phyloP scores from a whole-genome alignment of 2,888 invertebrate genomes.

The Agrotis exclamationis region DNA sequence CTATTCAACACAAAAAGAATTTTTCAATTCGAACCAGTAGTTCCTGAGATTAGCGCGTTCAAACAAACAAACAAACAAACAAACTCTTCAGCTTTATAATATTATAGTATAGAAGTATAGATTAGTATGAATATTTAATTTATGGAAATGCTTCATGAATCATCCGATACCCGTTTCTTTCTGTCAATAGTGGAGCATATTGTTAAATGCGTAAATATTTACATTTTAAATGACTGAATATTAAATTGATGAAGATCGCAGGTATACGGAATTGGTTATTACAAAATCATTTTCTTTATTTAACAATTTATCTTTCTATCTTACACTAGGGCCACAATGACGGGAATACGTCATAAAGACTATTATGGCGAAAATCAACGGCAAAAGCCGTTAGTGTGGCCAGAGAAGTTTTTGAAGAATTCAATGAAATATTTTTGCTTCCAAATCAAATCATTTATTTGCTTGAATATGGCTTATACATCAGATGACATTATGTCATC shows the following conservation, averaged over 20 bases:
- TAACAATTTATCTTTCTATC: background rate
- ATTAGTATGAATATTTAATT: background rate
- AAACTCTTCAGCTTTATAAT: no score
- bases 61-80: no score
- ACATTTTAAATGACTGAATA: background rate
- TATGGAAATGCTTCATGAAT: conserved; percentile 2
- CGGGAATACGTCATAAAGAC: no score
- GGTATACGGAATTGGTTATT: conserved; percentile 3
- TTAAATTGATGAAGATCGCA: background rate
- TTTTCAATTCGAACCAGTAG: no score
- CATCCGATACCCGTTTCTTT: conserved; percentile 7
- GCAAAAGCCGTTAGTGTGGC: no score
- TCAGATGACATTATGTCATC: background rate
- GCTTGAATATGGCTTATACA: no score
- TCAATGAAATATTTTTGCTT: background rate
- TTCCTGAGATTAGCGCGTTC: no score
- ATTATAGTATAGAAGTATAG: no score
- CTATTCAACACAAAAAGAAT: no score
- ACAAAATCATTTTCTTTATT: background rate
- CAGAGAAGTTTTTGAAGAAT: background rate
- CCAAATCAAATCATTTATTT: background rate
- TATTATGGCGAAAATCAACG: no score
- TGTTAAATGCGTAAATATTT: background rate
- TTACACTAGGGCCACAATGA: no score
- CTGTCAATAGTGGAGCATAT: background rate